These are phyloP conservation scores for Leptopilina clavipes DNA, from an alignment of 1,140 invertebrate species.

Conservation along the genomic window DNA sequence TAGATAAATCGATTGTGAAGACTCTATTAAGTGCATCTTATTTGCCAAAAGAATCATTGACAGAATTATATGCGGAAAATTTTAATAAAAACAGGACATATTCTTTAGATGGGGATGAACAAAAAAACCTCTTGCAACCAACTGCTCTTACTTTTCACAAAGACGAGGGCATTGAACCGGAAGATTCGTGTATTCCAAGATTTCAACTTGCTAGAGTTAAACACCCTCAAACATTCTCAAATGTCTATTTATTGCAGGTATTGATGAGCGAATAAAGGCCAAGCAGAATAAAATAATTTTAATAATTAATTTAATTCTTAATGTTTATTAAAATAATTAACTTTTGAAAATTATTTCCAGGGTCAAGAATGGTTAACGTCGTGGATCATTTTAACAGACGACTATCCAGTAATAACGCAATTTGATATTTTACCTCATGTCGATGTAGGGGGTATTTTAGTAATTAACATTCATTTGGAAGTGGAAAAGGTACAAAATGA, in stretches of 20 bases:
- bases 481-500: conserved; percentile 56
- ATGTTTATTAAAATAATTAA: too few relatives aligned
- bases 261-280: neutral
- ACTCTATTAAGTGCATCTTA: conserved; percentile 39
- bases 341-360: conserved; percentile 58
- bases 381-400: conserved; percentile 72
- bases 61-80: conserved; percentile 44
- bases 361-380: conserved; percentile 75
- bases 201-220: conserved; percentile 75
- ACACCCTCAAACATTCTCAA: conserved; percentile 74
- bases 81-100: conserved; percentile 39
- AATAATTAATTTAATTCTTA: neutral
- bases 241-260: conserved; percentile 75
- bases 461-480: conserved; percentile 71
- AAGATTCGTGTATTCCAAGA: conserved; percentile 69
- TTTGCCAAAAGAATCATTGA: conserved; percentile 46
- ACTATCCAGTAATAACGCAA: conserved; percentile 70
- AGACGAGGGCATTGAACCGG: conserved; percentile 49
- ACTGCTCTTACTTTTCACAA: neutral
- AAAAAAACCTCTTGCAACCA: neutral
- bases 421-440: conserved; percentile 75
- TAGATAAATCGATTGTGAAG: conserved; percentile 56
- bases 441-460: conserved; percentile 77
- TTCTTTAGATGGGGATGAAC: conserved; percentile 12
- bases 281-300: neutral